phyloP scores from a whole-genome alignment of 2,888 invertebrate species.

The Epinotia demarniana region DNA sequence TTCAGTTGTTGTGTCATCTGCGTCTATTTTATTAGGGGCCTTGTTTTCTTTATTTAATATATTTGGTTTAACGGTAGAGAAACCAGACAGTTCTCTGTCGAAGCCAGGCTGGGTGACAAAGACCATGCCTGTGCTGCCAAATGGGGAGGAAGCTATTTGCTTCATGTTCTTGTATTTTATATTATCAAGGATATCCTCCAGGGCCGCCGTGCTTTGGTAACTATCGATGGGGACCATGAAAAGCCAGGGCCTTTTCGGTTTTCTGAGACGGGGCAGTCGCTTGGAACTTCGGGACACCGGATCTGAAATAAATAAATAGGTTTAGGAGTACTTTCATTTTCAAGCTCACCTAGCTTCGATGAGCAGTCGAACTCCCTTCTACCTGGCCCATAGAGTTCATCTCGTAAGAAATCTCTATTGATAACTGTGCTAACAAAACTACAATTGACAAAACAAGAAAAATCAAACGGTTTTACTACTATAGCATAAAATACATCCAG shows the following conservation, averaged over 20 bases:
- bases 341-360: too few species aligned
- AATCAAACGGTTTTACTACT: too few species aligned
- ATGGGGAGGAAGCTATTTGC: neutral
- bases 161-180: neutral
- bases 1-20: neutral
- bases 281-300: neutral
- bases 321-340: too few species aligned
- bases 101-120: neutral
- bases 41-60: neutral
- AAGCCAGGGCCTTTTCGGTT: neutral
- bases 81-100: neutral
- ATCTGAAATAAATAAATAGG: neutral
- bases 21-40: neutral
- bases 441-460: too few species aligned
- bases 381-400: too few species aligned
- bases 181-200: neutral
- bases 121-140: neutral
- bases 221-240: neutral
- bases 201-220: neutral
- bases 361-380: too few species aligned
- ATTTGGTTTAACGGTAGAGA: neutral
- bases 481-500: too few species aligned
- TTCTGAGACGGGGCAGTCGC: neutral
- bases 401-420: too few species aligned
- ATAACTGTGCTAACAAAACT: too few species aligned